Evolutionary conservation across 37 sponge, comb jelly and placozoan species (phyloP).

Genomic region (Bolinopsis microptera): DNA sequence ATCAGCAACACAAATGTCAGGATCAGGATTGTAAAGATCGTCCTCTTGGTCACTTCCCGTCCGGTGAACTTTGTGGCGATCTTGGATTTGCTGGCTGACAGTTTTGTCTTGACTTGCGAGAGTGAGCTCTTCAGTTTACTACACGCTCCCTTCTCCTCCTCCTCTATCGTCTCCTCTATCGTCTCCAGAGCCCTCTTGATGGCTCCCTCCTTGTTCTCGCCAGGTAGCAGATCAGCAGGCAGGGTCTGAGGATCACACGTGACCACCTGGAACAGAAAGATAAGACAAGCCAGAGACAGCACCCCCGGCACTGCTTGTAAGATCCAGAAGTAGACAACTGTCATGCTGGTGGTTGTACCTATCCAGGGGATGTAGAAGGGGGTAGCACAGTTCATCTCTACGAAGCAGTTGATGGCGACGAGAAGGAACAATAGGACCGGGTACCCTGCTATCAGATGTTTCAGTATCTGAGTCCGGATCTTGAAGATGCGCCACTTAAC

Average conservation of each 20-base stretch:
- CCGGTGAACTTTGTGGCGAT: background rate
- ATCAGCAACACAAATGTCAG: background rate
- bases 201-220: background rate
- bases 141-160: background rate
- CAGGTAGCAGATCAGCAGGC: background rate
- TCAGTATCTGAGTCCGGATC: background rate
- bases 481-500: conserved; percentile 13
- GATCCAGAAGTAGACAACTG: background rate
- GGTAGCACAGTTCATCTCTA: background rate
- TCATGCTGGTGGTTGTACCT: background rate
- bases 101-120: background rate
- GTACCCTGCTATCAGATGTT: background rate
- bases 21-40: conserved; percentile 12
- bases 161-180: background rate
- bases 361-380: conserved; percentile 38
- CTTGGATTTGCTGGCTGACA: background rate
- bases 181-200: background rate
- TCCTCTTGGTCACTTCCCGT: background rate
- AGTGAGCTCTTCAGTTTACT: background rate
- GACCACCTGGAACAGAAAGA: background rate
- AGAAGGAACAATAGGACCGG: background rate
- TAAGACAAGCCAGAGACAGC: background rate
- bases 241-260: background rate
- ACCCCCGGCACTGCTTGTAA: background rate
- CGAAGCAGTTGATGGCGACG: background rate